Conservation (phyloP, 2,888 invertebrate species). For the Chymomyza amoena region DNA sequence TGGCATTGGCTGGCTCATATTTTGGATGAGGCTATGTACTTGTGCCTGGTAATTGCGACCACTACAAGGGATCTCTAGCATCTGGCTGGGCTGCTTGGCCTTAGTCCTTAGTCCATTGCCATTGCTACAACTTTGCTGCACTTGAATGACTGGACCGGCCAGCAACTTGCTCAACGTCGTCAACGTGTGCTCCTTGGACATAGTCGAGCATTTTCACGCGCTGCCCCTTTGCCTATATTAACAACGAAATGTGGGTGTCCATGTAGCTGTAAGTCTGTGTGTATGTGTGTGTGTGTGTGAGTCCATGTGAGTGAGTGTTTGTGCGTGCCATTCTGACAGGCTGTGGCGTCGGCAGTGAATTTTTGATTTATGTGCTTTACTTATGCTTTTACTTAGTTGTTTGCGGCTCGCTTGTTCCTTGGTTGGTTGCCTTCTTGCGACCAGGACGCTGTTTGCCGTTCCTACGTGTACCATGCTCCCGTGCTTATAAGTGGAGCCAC, state of each 20-base stretch:
- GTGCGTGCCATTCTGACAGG: constrained; percentile 72
- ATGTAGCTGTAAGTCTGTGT: background rate
- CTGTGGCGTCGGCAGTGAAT: constrained; percentile 67
- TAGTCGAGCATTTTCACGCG: constrained; percentile 53
- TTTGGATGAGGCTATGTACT: constrained; percentile 39
- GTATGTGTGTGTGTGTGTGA: background rate
- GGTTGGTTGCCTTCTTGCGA: background rate
- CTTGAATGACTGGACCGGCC: constrained; percentile 26
- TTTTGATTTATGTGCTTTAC: constrained; percentile 77
- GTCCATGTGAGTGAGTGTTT: constrained; percentile 61
- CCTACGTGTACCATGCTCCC: background rate
- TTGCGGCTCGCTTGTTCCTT: constrained; percentile 21
- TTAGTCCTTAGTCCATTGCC: background rate
- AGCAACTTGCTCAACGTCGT: background rate
- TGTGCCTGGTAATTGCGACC: constrained; percentile 60
- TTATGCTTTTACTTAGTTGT: constrained; percentile 74
- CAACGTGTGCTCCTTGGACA: constrained; percentile 37
- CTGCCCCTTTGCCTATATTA: too few relatives aligned
- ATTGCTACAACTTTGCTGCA: background rate
- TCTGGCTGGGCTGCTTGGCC: background rate
- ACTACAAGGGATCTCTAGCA: constrained; percentile 21
- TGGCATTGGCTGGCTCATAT: constrained; percentile 14
- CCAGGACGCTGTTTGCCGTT: background rate
- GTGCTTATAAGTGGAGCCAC: constrained; percentile 56
- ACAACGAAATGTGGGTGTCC: background rate